Percentiles rank a stretch among this genome's conserved stretches.
Conservation (phyloP, 2,113 vertebrate species). For the Leucosticte australis region DNA sequence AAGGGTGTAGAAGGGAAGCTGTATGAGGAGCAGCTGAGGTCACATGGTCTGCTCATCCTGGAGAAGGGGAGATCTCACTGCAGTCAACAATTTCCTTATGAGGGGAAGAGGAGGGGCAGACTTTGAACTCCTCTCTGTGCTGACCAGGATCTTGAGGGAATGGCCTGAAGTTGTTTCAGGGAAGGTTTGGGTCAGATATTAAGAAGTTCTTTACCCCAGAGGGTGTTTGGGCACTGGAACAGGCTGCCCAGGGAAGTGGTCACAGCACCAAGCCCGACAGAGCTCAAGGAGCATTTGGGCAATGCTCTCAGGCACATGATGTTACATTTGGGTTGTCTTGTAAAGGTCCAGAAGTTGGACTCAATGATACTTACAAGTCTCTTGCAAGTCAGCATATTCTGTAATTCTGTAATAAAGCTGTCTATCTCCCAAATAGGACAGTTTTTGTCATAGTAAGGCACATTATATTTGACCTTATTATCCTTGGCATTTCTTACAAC, state of each 20-base stretch:
- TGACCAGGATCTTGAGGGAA: neutral
- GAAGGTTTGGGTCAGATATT: neutral
- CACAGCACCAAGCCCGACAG: neutral
- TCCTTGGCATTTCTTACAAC: neutral
- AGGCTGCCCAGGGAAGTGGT: neutral
- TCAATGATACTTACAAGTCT: neutral
- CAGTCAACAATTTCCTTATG: neutral
- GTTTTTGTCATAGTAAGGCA: neutral
- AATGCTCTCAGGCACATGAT: no score
- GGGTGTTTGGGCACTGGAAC: accelerated
- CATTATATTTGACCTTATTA: neutral
- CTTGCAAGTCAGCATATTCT: neutral
- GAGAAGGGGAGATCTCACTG: neutral
- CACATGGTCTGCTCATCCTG: neutral
- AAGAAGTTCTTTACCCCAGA: neutral
- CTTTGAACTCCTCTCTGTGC: neutral
- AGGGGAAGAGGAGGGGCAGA: neutral
- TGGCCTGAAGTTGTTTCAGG: neutral
- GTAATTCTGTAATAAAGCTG: neutral
- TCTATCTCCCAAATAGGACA: neutral
- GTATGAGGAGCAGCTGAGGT: neutral
- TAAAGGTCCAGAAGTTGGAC: neutral
- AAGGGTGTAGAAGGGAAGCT: neutral
- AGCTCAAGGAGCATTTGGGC: neutral
- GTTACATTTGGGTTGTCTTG: neutral